Evolutionary conservation across 2,113 vertebrate genomes (phyloP), one percentile per base, ranked within the genome.

Genomic region (Eclectus roratus): DNA sequence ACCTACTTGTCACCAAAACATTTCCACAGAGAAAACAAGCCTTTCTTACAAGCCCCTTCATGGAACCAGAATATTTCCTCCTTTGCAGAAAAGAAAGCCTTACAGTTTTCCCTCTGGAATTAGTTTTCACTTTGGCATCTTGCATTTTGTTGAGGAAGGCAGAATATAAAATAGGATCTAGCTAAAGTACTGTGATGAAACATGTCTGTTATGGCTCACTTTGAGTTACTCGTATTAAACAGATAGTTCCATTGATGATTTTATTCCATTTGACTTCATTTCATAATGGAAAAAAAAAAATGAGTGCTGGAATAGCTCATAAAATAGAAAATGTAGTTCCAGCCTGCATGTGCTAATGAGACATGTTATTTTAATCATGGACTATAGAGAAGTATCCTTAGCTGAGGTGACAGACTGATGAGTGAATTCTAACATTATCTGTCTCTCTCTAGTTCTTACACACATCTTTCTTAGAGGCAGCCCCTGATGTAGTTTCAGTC

Each of bases 61-160:
- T 41, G n/a, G n/a, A 35, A 80, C 11, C 35, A 60, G 37, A 55
- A 19, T 47, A 90, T 49, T 61, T 68, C 17, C 58, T 47, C 21
- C 33, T 91, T 71, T 71, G 64, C 43, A 44, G 68, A 78, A 93
- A 77, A 89, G 7, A 80, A 90, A 64, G 9, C 10, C 13, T 66
- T 74, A 50, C 4, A 41, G 20, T 43, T 93, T 83, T 41, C 43
- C 33, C 55, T 63, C 78, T 56, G 35, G 21, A 94, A 64, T 81
- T 5, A n/a, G 31, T 80, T 91, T 66, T 82, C 41, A 61, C 29
- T 93, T 68, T 11, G 6, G 11, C 28, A 11, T 63, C 64, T 43
- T 89, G 65, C 55, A 63, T 86, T 94, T 81, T 91, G 52, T 61
- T 72, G 52, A 33, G 44, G 33, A 92, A 93, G 96, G 35, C n/a